Percentiles rank a stretch among this genome's conserved stretches.
phyloP scores from a whole-genome alignment of 2,113 vertebrate species.

The Odocoileus hemionus region DNA sequence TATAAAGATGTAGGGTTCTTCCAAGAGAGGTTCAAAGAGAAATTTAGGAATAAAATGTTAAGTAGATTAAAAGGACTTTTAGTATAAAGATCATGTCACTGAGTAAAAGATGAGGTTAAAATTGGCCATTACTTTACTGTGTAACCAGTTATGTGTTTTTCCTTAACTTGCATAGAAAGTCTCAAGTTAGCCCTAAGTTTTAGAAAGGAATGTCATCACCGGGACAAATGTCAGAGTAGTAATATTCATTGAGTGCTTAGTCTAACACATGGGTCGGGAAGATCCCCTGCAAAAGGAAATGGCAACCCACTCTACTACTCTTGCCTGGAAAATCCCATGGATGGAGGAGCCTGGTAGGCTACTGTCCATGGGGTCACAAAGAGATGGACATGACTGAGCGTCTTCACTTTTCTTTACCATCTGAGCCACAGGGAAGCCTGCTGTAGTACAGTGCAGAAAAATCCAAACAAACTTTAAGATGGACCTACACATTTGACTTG shows the following conservation, averaged over 20 bases:
- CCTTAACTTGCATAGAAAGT: not conserved
- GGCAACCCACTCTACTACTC: not conserved
- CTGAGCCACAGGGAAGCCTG: not conserved
- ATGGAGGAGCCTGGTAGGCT: not conserved
- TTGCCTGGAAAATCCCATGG: not conserved
- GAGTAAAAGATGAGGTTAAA: conserved; percentile 43
- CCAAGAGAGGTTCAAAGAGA: conserved; percentile 71
- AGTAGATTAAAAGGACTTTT: conserved; percentile 59
- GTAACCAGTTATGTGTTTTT: not conserved
- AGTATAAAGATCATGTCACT: conserved; percentile 52
- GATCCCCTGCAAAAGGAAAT: not conserved
- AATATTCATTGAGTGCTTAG: not conserved
- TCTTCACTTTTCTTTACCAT: not conserved
- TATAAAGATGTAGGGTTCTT: conserved; percentile 71
- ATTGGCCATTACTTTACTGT: not conserved
- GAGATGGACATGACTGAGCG: not conserved
- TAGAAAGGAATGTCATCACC: not conserved
- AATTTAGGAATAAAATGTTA: conserved; percentile 75
- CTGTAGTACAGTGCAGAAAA: not conserved
- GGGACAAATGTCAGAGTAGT: not conserved
- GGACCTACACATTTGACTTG: not conserved
- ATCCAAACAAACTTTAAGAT: not conserved
- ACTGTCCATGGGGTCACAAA: not conserved
- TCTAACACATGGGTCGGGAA: not conserved
- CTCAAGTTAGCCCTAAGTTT: not conserved